Evolutionary conservation across 2,797 vertebrate genomes (phyloP).

Genomic region (Liparis tanakae): DNA sequence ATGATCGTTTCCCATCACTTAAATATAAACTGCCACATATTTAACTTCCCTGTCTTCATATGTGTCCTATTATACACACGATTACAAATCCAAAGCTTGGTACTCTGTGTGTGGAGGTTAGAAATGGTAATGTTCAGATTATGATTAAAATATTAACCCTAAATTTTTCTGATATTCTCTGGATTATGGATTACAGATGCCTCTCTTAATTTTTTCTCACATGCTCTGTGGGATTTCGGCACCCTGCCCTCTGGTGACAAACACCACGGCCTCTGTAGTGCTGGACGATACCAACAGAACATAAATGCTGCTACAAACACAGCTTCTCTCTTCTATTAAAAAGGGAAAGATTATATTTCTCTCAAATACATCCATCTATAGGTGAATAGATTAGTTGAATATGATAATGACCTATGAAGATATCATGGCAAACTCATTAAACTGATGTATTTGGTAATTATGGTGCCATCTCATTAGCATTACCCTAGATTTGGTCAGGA

Average conservation of each 20-base stretch:
- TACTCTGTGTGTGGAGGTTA: background rate
- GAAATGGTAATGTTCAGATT: conserved; percentile 46
- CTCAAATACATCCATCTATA: background rate
- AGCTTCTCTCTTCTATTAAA: conserved; percentile 4
- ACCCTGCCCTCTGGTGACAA: conserved; percentile 28
- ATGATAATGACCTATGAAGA: background rate
- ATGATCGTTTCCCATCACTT: conserved; percentile 4
- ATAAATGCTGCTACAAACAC: conserved; percentile 25
- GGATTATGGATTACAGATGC: conserved; percentile 71
- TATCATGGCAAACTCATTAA: conserved; percentile 17
- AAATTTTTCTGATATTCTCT: conserved; percentile 56
- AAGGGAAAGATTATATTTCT: background rate
- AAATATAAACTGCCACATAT: conserved; percentile 10
- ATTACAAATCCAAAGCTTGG: conserved; percentile 30
- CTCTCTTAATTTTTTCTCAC: conserved; percentile 57
- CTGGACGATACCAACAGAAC: conserved; percentile 14
- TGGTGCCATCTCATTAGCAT: conserved; percentile 23
- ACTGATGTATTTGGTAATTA: conserved; percentile 38
- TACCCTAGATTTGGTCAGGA: conserved; percentile 35
- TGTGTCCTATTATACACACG: conserved; percentile 32
- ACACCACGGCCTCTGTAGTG: conserved; percentile 22
- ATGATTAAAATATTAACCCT: conserved; percentile 59
- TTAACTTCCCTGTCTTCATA: conserved; percentile 19
- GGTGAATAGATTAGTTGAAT: background rate
- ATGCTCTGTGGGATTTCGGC: conserved; percentile 50